Evolutionary conservation across 2,888 invertebrate genomes (phyloP), one percentile per base, ranked within the genome.

Genomic region (Nemotelus pantherinus): DNA sequence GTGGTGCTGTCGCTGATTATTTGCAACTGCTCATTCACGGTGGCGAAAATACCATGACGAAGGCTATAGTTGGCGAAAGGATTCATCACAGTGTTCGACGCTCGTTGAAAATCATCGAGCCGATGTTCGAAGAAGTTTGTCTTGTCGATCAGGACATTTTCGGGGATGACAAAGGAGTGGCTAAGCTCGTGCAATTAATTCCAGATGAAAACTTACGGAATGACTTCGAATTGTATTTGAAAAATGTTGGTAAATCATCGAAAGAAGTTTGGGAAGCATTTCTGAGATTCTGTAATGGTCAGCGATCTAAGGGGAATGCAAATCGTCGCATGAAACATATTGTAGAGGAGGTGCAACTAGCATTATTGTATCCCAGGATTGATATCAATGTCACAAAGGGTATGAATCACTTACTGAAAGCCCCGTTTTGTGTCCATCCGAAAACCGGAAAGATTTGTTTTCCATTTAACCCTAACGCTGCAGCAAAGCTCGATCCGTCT

Each of bases 361-460:
- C 96, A 81, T 94, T 94, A 83, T 91, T 94, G 77, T 99, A 99
- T 87, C 99, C 99, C 0, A 90, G 99, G 79, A 89, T 99, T 76
- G 99, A 99, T 87, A 94, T 97, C 48, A 95, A 98, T 86, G 99
- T 99, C 5, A 95, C 96, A 9, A 98, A 95, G 88, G 96, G 96
- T 1, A 90, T 98, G 80, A 98, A 98, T 88, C 99, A 99, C 89
- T 93, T 99, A 84, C 88, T 99, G 10, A 99, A 99, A 87, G 94
- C 97, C n/a, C 99, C 99, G 0, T 99, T 99, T 87, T 98, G 97
- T 88, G 92, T 99, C 78, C 99, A 99, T 89, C 99, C 99, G 0
- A 96, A 98, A 87, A 98, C 98, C 65, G 99, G 98, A 0, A 94
- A 96, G 87, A 92, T 99, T 47, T 98, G 97, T 83, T 92, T 99